A percentile compares a stretch with the other conserved stretches of the same genome.
These are phyloP conservation scores for Papilio glaucus DNA, from an alignment of 1,140 invertebrate genomes.

Conservation along the genomic window DNA sequence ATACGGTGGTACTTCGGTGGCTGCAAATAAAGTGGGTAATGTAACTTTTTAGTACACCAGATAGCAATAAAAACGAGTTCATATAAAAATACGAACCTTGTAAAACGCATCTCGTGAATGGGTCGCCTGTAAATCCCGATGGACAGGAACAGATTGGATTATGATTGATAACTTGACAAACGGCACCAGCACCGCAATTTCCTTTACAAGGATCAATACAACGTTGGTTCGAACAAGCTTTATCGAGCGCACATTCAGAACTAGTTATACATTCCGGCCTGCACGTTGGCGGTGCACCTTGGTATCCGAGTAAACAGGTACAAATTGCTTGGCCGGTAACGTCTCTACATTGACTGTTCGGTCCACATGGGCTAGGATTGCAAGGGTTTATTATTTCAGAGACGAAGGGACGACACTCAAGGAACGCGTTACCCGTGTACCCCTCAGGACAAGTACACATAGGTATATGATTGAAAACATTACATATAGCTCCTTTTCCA, in stretches of 20 bases:
- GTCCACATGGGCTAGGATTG: slow-evolving; percentile 78
- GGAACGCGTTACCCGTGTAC: slow-evolving; percentile 91
- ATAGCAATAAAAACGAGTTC: slow-evolving; percentile 9
- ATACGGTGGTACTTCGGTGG: slow-evolving; percentile 61
- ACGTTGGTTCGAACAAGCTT: slow-evolving; percentile 85
- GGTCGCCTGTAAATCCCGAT: slow-evolving; percentile 83
- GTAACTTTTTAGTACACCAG: neutral
- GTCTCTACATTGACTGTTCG: slow-evolving; percentile 73
- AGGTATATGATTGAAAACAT: slow-evolving; percentile 91
- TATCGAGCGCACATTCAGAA: slow-evolving; percentile 84
- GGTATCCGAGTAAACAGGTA: slow-evolving; percentile 83
- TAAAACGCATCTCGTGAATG: slow-evolving; percentile 84
- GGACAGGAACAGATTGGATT: slow-evolving; percentile 85
- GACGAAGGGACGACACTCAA: slow-evolving; percentile 86
- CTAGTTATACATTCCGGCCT: slow-evolving; percentile 85
- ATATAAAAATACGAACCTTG: slow-evolving; percentile 88
- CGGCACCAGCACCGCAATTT: slow-evolving; percentile 75
- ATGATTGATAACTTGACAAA: slow-evolving; percentile 83
- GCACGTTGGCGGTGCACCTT: slow-evolving; percentile 84
- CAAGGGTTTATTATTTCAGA: slow-evolving; percentile 75
- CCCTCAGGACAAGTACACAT: slow-evolving; percentile 90
- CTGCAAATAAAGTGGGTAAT: slow-evolving; percentile 39
- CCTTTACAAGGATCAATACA: slow-evolving; percentile 86
- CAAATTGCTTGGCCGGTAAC: slow-evolving; percentile 84
- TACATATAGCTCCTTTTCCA: slow-evolving; percentile 90